Evolutionary conservation across 2,113 vertebrate species (phyloP), one percentile per base, ranked within the genome.

Genomic region (Danionella cerebrum): DNA sequence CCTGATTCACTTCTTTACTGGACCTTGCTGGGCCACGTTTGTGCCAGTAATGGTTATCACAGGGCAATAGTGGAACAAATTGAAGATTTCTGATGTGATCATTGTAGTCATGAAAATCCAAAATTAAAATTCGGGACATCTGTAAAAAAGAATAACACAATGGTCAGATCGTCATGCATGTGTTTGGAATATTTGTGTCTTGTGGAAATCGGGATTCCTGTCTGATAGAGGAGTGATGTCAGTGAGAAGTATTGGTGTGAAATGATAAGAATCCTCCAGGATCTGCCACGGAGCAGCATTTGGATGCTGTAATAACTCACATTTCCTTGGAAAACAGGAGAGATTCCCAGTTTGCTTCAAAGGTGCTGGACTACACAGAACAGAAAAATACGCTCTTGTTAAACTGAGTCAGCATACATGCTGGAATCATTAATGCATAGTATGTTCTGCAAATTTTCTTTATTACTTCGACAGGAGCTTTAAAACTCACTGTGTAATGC

Each of bases 271-370:
- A 39, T 66, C 10, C 50, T 68, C 57, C 57, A 53, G 33, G n/a
- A 44, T 39, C 63, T 67, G 64, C 71, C 73, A 51, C 57, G 67
- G 50, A 66, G 57, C 68, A 68, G 42, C 64, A 59, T 71, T 75
- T 71, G 64, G 73, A 55, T 54, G n/a, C 69, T 36, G 50, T 58
- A 44, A 58, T 42, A 71, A 71, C 64, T 67, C 71, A 71, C 73
- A 44, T 67, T 44, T 71, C 69, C 50, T 71, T 57, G 68, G 57
- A 75, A 63, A 50, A 64, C 52, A 51, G 18, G 24, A 27, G 47
- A 59, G 65, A 48, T 64, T 59, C 68, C 59, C 33, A 33, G 52
- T 71, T 67, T 71, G 62, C 44, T 22, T 75, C 73, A 67, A 71
- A 67, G 19, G 27, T 36, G 21, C 44, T 67, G 63, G 47, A 71